phyloP scores from a whole-genome alignment of 2,888 invertebrate species.

The Petrolisthes cinctipes region DNA sequence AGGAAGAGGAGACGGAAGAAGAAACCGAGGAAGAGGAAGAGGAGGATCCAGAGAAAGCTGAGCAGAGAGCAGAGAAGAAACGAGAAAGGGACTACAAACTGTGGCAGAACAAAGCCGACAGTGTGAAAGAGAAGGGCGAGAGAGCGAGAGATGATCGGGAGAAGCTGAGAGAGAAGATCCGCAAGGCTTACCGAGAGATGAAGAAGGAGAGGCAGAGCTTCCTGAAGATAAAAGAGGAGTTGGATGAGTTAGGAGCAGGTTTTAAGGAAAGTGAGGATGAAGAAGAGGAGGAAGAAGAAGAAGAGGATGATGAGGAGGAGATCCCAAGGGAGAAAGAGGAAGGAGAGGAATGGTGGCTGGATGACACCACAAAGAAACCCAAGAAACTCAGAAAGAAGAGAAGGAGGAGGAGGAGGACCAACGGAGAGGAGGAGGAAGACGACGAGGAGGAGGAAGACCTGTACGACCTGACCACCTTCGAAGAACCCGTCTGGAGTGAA shows the following conservation, averaged over 20 bases:
- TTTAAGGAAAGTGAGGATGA: conserved; percentile 82
- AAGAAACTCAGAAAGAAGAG: conserved; percentile 62
- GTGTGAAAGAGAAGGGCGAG: conserved; percentile 33
- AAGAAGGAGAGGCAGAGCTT: conserved; percentile 51
- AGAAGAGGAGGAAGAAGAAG: conserved; percentile 51
- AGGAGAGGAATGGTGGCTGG: conserved; percentile 53
- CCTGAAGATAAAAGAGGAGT: conserved; percentile 57
- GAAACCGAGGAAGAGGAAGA: conserved; percentile 27
- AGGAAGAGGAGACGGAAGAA: conserved; percentile 36
- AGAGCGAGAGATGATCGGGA: conserved; percentile 75
- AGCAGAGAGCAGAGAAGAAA: conserved; percentile 33
- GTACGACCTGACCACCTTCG: conserved; percentile 43
- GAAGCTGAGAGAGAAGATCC: conserved; percentile 83
- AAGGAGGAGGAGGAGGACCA: conserved; percentile 36
- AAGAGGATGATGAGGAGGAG: conserved; percentile 58
- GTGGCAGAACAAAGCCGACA: conserved; percentile 38
- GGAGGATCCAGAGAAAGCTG: conserved; percentile 75
- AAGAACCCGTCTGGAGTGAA: conserved; percentile 60
- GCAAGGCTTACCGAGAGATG: conserved; percentile 68
- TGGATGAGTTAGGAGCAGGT: conserved; percentile 75
- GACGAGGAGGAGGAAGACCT: conserved; percentile 68
- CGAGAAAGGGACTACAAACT: conserved; percentile 24
- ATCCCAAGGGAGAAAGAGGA: conserved; percentile 50
- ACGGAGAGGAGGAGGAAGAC: conserved; percentile 46
- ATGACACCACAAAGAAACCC: conserved; percentile 47